Evolutionary conservation across 2,797 vertebrate genomes (phyloP).

Genomic region (Lepidocolaptes lacrymiger): DNA sequence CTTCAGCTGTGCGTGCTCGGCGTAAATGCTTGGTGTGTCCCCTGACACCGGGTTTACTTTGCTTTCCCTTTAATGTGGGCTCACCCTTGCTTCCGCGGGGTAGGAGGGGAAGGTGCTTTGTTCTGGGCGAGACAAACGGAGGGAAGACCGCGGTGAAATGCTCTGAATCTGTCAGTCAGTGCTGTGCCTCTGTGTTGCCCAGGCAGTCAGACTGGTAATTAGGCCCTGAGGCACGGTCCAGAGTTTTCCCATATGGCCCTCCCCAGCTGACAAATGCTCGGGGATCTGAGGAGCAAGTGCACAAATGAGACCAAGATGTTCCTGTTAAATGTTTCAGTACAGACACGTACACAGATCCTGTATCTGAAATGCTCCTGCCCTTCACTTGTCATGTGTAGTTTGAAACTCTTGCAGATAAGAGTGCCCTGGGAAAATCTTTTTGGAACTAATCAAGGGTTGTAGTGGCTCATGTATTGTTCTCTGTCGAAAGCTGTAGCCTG

Average conservation of each 20-base stretch:
- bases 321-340: not conserved
- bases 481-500: not conserved
- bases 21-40: not conserved
- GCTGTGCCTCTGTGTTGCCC: not conserved
- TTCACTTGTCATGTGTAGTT: not conserved
- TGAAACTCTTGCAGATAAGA: not conserved
- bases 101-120: not conserved
- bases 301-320: not conserved
- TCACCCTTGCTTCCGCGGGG: not conserved
- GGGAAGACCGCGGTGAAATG: not conserved
- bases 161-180: not conserved
- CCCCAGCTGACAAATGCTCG: not conserved
- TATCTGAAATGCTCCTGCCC: not conserved
- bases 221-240: not conserved
- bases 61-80: not conserved
- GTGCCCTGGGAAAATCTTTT: not conserved
- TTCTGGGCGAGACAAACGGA: not conserved
- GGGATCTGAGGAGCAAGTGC: not conserved
- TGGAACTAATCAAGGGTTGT: not conserved
- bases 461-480: not conserved
- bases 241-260: not conserved
- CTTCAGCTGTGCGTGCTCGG: not conserved
- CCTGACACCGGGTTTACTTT: not conserved
- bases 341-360: not conserved
- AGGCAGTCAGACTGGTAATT: not conserved